Conservation (phyloP, 2,888 invertebrate genomes). For the Saturnia japonica region DNA sequence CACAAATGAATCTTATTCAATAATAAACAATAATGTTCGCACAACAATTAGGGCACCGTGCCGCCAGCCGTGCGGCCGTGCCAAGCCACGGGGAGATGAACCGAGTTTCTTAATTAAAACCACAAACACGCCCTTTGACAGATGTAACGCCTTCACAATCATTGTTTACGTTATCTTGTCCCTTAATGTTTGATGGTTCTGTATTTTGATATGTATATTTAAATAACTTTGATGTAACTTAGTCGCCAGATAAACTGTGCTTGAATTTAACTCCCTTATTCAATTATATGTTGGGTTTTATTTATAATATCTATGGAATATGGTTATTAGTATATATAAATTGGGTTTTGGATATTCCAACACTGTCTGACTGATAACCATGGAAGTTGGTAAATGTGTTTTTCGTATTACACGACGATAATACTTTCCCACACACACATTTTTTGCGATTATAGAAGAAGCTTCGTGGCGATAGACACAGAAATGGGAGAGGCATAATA, state of each 20-base stretch:
- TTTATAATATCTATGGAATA: background rate
- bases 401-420: too few species aligned
- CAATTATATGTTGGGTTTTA: background rate
- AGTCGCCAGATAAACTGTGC: background rate
- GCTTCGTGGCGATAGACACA: too few species aligned
- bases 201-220: background rate
- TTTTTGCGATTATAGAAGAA: too few species aligned
- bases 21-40: constrained; percentile 14
- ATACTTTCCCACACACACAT: too few species aligned
- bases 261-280: background rate
- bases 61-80: too few species aligned
- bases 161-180: constrained; percentile 52
- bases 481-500: too few species aligned
- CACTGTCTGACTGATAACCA: too few species aligned
- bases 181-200: constrained; percentile 17
- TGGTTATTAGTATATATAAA: background rate
- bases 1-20: constrained; percentile 12
- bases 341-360: too few species aligned
- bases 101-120: constrained; percentile 64
- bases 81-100: constrained; percentile 46
- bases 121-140: constrained; percentile 61
- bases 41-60: constrained; percentile 34
- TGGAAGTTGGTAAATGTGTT: too few species aligned
- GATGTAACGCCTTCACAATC: constrained; percentile 60
- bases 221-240: background rate